Base-by-base conservation (phyloP, 53 echinoderm and acorn worm genomes). In the Echinometra lucunter region DNA sequence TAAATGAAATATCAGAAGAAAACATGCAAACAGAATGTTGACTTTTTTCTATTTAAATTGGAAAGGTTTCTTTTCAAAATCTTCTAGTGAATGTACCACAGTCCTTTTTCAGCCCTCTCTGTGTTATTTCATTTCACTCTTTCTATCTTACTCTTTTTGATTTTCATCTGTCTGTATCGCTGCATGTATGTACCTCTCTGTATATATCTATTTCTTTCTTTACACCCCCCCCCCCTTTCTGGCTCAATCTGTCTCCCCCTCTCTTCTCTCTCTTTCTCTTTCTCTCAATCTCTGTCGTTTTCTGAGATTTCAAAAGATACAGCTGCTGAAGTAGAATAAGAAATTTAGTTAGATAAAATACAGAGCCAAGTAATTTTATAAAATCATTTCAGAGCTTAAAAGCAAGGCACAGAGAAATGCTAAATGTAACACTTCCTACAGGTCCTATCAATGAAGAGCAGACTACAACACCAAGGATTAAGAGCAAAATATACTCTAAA, bases 21-120 rank as follows among this genome's bases (percentile, higher is more conserved):
- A 85, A 49, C 85, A 47, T 78, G 85, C 85, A 49, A 85, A 85
- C n/a, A 82, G 82, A 85, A 85, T 72, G 42, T 37, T 78, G 21
- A 78, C 16, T 78, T 19, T 18, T 40, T 69, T 69, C 11, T 69
- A 12, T 63, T 63, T 63, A 25, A 25, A 53, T 53, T n/a, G n/a
- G n/a, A n/a, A n/a, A n/a, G n/a, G 63, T 5, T 12, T 69, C 34
- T 63, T 23, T 63, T 63, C 6, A 63, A 27, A 25, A 19, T 21
- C 63, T 63, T 27, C 63, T 6, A 53, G 58, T 19, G 63, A 53
- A 53, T 13, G 63, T 21, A 5, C 21, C 63, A 63, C 19, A 4
- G 19, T 19, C 13, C 7, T 34, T 34, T 30, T 34, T 32, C 12
- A 7, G 12, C 10, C 15, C 19, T 69, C 32, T 69, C 69, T 30